Evolutionary conservation across 2,113 vertebrate genomes (phyloP).

Genomic region (Cololabis saira): DNA sequence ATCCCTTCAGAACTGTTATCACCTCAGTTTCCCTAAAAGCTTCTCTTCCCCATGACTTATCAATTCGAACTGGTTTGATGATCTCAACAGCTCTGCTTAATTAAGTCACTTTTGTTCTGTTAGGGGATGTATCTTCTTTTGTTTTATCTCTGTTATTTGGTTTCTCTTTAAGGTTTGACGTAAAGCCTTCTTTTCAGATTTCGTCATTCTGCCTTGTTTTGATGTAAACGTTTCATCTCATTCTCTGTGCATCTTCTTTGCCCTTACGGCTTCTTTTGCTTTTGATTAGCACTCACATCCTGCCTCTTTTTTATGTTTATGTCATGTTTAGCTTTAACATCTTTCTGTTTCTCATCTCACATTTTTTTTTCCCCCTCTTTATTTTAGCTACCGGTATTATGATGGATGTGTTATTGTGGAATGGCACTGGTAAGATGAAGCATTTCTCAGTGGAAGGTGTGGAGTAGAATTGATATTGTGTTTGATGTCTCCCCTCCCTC

Average conservation of each 20-base stretch:
- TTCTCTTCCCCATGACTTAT: conserved; percentile 4
- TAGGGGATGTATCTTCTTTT: conserved; percentile 37
- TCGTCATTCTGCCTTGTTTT: conserved; percentile 65
- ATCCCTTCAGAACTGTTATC: background rate
- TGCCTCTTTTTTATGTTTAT: conserved; percentile 23
- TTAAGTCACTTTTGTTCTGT: conserved; percentile 44
- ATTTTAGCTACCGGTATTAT: conserved; percentile 80
- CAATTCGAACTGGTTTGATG: conserved; percentile 32
- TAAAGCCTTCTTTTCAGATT: conserved; percentile 61
- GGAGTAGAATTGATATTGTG: conserved; percentile 64
- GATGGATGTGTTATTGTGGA: conserved; percentile 78
- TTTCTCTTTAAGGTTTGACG: conserved; percentile 51
- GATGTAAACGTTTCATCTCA: conserved; percentile 57
- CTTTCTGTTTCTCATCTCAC: conserved; percentile 57
- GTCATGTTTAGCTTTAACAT: conserved; percentile 52
- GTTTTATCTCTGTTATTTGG: conserved; percentile 39
- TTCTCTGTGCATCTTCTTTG: conserved; percentile 26
- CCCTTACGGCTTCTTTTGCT: conserved; percentile 10
- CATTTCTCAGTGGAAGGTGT: conserved; percentile 46
- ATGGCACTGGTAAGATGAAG: conserved; percentile 75
- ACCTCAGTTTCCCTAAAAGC: background rate
- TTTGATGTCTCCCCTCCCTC: conserved; percentile 52
- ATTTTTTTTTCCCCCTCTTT: conserved; percentile 40
- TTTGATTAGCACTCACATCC: conserved; percentile 45
- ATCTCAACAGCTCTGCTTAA: conserved; percentile 27